Percentiles rank a stretch among this genome's conserved stretches.
Conservation (phyloP, 2,888 invertebrate genomes). For the Diarsia dahlii region DNA sequence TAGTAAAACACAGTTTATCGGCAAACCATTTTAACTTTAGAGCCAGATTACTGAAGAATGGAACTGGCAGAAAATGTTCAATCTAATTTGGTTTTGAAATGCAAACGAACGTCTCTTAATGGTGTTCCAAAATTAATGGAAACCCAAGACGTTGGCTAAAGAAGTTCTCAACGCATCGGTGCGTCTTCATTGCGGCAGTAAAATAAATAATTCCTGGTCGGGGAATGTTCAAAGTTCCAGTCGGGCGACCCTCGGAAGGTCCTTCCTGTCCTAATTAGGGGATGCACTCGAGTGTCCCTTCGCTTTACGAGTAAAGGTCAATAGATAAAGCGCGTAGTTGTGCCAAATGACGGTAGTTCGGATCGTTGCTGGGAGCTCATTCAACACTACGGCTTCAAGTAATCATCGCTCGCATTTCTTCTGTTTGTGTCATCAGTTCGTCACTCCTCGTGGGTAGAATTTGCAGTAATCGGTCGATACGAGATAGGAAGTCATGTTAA, state of each 20-base stretch:
- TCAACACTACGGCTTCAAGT: conserved; percentile 42
- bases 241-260: conserved; percentile 54
- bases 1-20: conserved; percentile 55
- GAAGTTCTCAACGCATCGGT: conserved; percentile 63
- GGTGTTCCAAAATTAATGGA: conserved; percentile 59
- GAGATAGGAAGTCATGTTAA: not conserved
- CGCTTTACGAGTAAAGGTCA: conserved; percentile 67
- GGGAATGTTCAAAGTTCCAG: conserved; percentile 65
- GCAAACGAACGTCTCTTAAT: conserved; percentile 30
- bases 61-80: conserved; percentile 7
- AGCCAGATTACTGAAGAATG: conserved; percentile 20
- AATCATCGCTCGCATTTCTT: conserved; percentile 45
- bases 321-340: conserved; percentile 61
- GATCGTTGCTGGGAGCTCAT: conserved; percentile 33
- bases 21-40: conserved; percentile 42
- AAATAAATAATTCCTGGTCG: conserved; percentile 68
- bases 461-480: not conserved
- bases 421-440: not conserved
- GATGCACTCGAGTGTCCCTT: conserved; percentile 67
- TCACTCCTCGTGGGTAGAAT: not conserved
- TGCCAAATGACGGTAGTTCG: conserved; percentile 62
- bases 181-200: conserved; percentile 62
- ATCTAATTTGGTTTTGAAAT: conserved; percentile 33
- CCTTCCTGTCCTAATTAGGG: conserved; percentile 64
- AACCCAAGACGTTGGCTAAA: conserved; percentile 46